A percentile compares a stretch with the other conserved stretches of the same genome.
Conservation (phyloP, 35 echinoderm and acorn worm genomes). For the Patiria miniata region DNA sequence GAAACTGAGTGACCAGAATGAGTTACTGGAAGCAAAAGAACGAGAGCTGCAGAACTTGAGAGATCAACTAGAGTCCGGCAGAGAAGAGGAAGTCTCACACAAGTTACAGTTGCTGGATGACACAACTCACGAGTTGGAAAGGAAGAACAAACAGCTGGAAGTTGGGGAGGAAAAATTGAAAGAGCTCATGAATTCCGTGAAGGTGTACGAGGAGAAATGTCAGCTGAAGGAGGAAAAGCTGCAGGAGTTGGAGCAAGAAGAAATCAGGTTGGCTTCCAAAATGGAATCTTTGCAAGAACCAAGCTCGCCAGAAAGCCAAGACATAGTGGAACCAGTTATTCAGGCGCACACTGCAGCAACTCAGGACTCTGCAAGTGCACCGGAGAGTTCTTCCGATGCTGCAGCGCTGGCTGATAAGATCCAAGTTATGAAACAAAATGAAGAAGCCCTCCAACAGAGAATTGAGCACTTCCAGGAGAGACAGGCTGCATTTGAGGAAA, state of each 20-base stretch:
- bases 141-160: neutral
- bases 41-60: neutral
- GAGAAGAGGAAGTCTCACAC: neutral
- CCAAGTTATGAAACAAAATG: slow-evolving; percentile 66
- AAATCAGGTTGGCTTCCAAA: neutral
- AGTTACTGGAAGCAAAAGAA: slow-evolving; percentile 39
- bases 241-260: neutral
- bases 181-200: neutral
- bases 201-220: neutral
- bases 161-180: slow-evolving; percentile 2
- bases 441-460: slow-evolving; percentile 51
- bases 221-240: neutral
- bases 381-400: neutral
- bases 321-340: neutral
- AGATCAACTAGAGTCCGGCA: neutral
- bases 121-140: neutral
- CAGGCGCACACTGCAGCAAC: neutral
- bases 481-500: slow-evolving; percentile 61
- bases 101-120: slow-evolving; percentile 8
- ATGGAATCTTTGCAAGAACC: neutral
- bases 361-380: neutral
- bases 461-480: slow-evolving; percentile 66
- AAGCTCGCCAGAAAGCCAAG: neutral
- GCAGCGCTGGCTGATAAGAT: neutral
- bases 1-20: slow-evolving; percentile 54